phyloP scores from a whole-genome alignment of 2,113 vertebrate genomes.

The Actinemys pallida region DNA sequence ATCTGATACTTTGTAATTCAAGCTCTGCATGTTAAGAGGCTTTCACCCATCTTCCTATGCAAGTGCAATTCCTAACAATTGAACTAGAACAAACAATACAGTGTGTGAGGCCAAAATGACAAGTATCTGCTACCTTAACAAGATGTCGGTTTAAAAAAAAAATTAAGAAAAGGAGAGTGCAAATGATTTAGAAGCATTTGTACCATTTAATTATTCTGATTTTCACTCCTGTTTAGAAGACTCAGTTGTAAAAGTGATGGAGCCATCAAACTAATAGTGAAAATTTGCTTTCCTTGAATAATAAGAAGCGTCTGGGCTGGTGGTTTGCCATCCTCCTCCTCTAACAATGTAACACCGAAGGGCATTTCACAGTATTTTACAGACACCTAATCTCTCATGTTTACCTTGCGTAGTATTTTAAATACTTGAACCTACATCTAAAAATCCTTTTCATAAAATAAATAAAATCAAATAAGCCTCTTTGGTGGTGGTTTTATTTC shows the following conservation, averaged over 20 bases:
- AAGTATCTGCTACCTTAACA: background rate
- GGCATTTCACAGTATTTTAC: background rate
- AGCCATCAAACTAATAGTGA: fast-evolving
- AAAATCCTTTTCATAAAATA: conserved; percentile 32
- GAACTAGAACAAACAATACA: background rate
- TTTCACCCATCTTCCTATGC: background rate
- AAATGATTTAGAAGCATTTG: background rate
- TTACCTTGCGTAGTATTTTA: conserved; percentile 29
- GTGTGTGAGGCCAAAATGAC: background rate
- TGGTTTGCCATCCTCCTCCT: background rate
- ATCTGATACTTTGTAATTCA: background rate
- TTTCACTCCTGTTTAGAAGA: background rate
- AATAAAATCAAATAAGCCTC: background rate
- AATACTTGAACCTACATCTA: conserved; percentile 1
- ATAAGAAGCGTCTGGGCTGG: background rate
- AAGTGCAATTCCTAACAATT: background rate
- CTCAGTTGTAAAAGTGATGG: background rate
- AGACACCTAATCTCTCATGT: fast-evolving
- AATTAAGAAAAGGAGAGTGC: background rate
- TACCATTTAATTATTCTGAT: background rate
- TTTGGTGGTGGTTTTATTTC: background rate
- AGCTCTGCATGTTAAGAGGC: background rate
- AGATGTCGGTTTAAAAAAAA: background rate
- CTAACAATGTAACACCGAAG: fast-evolving
- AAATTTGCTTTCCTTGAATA: background rate